phyloP scores from a whole-genome alignment of 1,140 invertebrate genomes.

The Ips typographus region DNA sequence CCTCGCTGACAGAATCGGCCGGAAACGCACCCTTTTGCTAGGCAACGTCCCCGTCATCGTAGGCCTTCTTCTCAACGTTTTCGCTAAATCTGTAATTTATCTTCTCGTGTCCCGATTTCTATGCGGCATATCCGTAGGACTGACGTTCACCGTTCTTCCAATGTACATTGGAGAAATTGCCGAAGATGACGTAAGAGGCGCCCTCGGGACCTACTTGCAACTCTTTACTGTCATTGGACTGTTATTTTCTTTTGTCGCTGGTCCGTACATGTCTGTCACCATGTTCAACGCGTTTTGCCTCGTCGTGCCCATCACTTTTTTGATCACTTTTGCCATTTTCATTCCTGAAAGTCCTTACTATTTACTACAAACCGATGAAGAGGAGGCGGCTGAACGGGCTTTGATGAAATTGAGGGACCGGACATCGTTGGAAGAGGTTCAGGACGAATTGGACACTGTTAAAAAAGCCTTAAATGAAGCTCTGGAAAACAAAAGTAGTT shows the following conservation, averaged over 20 bases:
- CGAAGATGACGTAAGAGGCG: constrained; percentile 72
- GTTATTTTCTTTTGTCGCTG: constrained; percentile 72
- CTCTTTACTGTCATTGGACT: constrained; percentile 76
- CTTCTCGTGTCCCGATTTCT: constrained; percentile 66
- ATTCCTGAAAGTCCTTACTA: constrained; percentile 84
- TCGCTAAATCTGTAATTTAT: constrained; percentile 56
- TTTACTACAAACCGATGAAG: constrained; percentile 61
- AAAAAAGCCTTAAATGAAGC: constrained; percentile 57
- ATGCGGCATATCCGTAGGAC: constrained; percentile 71
- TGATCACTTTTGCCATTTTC: constrained; percentile 65
- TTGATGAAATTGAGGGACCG: constrained; percentile 67
- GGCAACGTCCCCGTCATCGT: constrained; percentile 67
- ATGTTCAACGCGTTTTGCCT: constrained; percentile 66
- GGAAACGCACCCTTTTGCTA: constrained; percentile 69
- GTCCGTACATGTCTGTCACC: constrained; percentile 70
- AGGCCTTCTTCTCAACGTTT: constrained; percentile 69
- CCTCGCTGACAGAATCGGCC: constrained; percentile 70
- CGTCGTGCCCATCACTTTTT: constrained; percentile 63
- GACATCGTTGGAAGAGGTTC: constrained; percentile 57
- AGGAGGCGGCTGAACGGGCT: constrained; percentile 62
- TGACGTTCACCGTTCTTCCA: constrained; percentile 75
- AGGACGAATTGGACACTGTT: constrained; percentile 61
- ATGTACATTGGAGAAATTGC: constrained; percentile 89
- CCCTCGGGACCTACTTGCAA: constrained; percentile 79
- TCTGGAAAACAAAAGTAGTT: constrained; percentile 55